phyloP scores from a whole-genome alignment of 2,113 vertebrate genomes.

The Onychostoma macrolepis region DNA sequence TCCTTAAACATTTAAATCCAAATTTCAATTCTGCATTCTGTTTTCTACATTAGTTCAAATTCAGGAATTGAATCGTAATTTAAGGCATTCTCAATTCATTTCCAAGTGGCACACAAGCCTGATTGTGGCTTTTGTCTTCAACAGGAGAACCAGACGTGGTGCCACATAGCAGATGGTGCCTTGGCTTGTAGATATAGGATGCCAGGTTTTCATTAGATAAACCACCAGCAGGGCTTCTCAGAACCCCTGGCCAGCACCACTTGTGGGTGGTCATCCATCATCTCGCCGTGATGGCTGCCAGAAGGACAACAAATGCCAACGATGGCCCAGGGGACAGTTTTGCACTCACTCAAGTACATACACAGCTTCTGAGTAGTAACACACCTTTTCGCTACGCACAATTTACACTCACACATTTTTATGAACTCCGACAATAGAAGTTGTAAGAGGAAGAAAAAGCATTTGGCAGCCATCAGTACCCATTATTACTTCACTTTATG shows the following conservation, averaged over 20 bases:
- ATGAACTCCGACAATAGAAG: constrained; percentile 7
- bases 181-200: constrained; percentile 8
- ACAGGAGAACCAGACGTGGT: not conserved
- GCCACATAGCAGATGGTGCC: constrained; percentile 8
- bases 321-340: constrained; percentile 29
- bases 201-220: constrained; percentile 38
- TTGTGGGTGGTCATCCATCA: constrained; percentile 50
- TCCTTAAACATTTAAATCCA: not conserved
- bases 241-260: constrained; percentile 25
- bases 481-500: constrained; percentile 6
- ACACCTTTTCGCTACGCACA: constrained; percentile 23
- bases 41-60: not conserved
- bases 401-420: constrained; percentile 16
- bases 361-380: constrained; percentile 12
- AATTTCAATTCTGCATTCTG: not conserved
- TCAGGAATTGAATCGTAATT: not conserved
- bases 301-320: constrained; percentile 26
- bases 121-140: not conserved
- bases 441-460: constrained; percentile 13
- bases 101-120: not conserved
- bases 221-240: constrained; percentile 27
- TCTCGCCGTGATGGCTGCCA: constrained; percentile 30
- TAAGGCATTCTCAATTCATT: not conserved
- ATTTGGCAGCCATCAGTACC: constrained; percentile 6
- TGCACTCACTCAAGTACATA: constrained; percentile 36